Conservation (phyloP, 2,113 vertebrate species). For the Thamnophis sirtalis region DNA sequence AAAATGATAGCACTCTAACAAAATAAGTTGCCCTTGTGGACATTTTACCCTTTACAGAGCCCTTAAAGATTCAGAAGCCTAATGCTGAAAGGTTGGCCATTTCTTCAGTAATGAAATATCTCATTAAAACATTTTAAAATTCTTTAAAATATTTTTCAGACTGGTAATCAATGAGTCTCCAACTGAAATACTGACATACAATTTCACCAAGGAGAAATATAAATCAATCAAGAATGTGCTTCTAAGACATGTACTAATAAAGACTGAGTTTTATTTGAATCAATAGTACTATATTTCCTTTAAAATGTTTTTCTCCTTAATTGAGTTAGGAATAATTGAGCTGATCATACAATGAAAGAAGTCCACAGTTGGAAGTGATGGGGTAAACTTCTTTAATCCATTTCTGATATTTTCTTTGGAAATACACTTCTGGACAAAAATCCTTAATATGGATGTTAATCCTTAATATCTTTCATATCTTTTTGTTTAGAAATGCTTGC, state of each 20-base stretch:
- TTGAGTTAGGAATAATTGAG: neutral
- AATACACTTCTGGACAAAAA: neutral
- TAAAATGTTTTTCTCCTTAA: neutral
- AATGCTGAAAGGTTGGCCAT: neutral
- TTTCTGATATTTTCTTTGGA: neutral
- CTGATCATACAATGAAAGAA: neutral
- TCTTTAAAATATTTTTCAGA: neutral
- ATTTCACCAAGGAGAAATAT: neutral
- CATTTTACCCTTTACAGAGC: neutral
- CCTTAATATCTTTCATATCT: neutral
- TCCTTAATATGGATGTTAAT: neutral
- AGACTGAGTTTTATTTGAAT: neutral
- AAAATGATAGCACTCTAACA: neutral
- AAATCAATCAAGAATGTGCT: conserved; percentile 1
- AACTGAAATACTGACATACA: neutral
- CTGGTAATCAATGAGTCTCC: neutral
- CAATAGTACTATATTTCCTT: neutral
- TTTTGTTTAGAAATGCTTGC: neutral
- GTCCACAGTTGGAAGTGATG: neutral
- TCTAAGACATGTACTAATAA: neutral
- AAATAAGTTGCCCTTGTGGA: neutral
- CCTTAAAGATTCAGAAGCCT: neutral
- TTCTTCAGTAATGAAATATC: neutral
- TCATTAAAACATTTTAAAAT: conserved; percentile 7
- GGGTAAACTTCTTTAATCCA: neutral